phyloP scores from a whole-genome alignment of 2,888 invertebrate genomes.

The Phlogophora meticulosa region DNA sequence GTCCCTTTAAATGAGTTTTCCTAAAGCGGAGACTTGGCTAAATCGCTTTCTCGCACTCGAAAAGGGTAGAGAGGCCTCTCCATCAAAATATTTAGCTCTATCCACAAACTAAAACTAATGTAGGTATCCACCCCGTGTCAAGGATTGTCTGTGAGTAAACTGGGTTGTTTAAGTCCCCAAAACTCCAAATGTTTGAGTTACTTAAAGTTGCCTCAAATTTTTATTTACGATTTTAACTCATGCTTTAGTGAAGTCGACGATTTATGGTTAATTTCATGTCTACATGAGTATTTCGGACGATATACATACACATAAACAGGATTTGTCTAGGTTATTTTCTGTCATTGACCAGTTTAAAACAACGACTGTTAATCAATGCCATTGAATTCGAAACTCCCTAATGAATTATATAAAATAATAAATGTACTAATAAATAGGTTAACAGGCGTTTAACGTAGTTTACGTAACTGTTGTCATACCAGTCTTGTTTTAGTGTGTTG shows the following conservation, averaged over 20 bases:
- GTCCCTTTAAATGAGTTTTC: conserved; percentile 61
- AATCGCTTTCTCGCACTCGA: conserved; percentile 55
- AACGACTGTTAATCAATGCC: conserved; percentile 16
- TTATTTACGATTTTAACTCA: neutral
- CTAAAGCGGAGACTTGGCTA: conserved; percentile 53
- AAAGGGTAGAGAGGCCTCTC: conserved; percentile 55
- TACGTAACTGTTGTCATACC: conserved; percentile 1
- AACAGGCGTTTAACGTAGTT: conserved; percentile 18
- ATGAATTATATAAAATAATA: conserved; percentile 36
- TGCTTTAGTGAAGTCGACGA: neutral
- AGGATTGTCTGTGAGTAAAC: conserved; percentile 23
- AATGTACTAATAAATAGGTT: conserved; percentile 33
- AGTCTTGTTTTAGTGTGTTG: conserved; percentile 20
- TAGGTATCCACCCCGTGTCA: conserved; percentile 19
- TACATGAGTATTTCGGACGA: neutral
- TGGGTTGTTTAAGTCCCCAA: neutral
- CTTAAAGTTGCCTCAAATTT: neutral
- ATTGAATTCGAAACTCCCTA: conserved; percentile 34
- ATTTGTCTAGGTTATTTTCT: conserved; percentile 30
- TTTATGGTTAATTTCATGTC: conserved; percentile 8
- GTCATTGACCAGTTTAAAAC: conserved; percentile 29
- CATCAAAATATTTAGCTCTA: conserved; percentile 48
- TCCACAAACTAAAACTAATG: conserved; percentile 47
- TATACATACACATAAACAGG: neutral
- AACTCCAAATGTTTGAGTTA: neutral